phyloP scores from a whole-genome alignment of 2,888 invertebrate genomes.

The Oligia latruncula region DNA sequence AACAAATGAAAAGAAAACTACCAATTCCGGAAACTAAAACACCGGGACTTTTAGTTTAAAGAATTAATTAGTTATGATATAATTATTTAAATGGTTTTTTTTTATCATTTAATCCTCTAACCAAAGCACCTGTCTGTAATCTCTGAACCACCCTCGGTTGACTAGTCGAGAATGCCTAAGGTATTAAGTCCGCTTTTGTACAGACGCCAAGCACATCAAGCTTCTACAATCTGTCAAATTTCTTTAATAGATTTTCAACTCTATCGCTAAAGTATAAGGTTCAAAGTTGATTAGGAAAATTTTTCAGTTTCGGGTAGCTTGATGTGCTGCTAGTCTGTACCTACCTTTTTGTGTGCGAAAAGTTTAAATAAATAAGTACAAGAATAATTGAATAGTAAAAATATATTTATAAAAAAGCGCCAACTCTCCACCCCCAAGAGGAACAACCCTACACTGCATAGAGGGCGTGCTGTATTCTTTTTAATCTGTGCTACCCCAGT shows the following conservation, averaged over 20 bases:
- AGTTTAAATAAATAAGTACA: too few relatives aligned
- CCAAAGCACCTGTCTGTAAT: not conserved
- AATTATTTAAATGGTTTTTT: not conserved
- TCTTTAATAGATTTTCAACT: too few relatives aligned
- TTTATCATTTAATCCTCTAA: not conserved
- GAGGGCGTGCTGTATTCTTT: slow-evolving; percentile 76
- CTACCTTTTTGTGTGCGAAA: too few relatives aligned
- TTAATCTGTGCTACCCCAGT: slow-evolving; percentile 75
- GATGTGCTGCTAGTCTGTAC: too few relatives aligned
- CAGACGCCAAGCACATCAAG: too few relatives aligned
- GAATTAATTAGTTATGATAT: too few relatives aligned
- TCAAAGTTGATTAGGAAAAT: too few relatives aligned
- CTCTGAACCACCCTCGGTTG: not conserved
- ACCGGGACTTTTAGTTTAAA: not conserved
- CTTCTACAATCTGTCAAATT: too few relatives aligned
- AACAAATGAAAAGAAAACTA: not conserved
- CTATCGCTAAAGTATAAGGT: too few relatives aligned
- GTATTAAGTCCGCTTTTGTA: too few relatives aligned
- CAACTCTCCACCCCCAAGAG: slow-evolving; percentile 15
- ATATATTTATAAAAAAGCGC: not conserved
- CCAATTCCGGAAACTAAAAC: not conserved
- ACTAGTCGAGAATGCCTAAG: not conserved
- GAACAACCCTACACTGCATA: slow-evolving; percentile 50
- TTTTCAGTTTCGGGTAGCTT: too few relatives aligned
- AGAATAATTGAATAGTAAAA: not conserved